Percentiles rank a stretch among this genome's conserved stretches.
phyloP scores from a whole-genome alignment of 2,797 vertebrate genomes.

The Mormyrops boulengeri region DNA sequence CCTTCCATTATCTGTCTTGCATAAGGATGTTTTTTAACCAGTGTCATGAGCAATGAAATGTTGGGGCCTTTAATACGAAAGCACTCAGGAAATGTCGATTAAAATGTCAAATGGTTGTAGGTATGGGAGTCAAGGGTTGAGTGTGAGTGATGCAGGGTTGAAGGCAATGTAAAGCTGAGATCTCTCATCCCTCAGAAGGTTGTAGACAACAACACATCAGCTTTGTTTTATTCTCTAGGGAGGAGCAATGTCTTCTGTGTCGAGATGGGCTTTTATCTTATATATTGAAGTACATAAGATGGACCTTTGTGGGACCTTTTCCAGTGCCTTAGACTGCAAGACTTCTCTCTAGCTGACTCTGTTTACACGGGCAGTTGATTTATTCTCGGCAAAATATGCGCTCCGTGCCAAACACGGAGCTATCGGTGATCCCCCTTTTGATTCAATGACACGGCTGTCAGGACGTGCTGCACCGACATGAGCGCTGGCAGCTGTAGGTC shows the following conservation, averaged over 20 bases:
- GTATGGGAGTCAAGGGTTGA: conserved; percentile 59
- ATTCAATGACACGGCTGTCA: conserved; percentile 89
- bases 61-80: conserved; percentile 73
- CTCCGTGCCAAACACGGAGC: conserved; percentile 17
- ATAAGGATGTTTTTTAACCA: conserved; percentile 72
- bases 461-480: conserved; percentile 82
- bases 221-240: background rate
- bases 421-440: conserved; percentile 59
- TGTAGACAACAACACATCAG: background rate
- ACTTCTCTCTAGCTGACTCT: background rate
- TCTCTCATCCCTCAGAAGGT: conserved; percentile 42
- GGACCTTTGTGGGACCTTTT: background rate
- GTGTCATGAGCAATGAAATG: conserved; percentile 74
- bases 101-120: conserved; percentile 76
- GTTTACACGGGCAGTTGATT: background rate
- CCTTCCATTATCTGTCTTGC: conserved; percentile 50
- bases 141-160: conserved; percentile 55
- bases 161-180: conserved; percentile 61
- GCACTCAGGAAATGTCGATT: conserved; percentile 73
- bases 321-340: conserved; percentile 17
- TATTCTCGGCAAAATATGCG: background rate
- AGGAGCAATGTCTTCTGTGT: background rate
- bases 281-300: background rate
- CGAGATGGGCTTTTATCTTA: background rate
- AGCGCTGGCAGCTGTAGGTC: conserved; percentile 80